phyloP scores from a whole-genome alignment of 2,888 invertebrate species.

The Drosophila stalkeri region DNA sequence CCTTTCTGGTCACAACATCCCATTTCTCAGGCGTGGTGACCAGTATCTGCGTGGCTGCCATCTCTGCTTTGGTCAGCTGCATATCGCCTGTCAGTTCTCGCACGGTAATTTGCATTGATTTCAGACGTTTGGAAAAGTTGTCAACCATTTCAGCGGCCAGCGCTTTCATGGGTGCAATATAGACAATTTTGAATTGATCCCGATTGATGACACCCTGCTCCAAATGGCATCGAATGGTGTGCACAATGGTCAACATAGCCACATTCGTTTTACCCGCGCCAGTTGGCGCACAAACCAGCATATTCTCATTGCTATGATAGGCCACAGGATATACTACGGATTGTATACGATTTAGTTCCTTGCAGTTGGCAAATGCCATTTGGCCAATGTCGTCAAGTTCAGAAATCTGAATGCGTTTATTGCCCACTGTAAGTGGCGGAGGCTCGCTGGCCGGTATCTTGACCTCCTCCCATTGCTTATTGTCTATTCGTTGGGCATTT shows the following conservation, averaged over 20 bases:
- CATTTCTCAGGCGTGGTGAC: conserved; percentile 99
- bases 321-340: conserved; percentile 97
- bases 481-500: conserved; percentile 90
- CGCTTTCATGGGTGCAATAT: conserved; percentile 99
- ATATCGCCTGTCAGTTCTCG: conserved; percentile 99
- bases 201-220: conserved; percentile 93
- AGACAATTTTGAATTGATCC: conserved; percentile 98
- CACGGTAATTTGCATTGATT: conserved; percentile 92
- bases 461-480: conserved; percentile 93
- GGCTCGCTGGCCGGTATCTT: conserved; percentile 90
- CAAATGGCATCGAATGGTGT: conserved; percentile 94
- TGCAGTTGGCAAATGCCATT: conserved; percentile 94
- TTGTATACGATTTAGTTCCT: conserved; percentile 96
- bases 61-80: conserved; percentile 97
- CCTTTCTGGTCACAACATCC: conserved; percentile 99
- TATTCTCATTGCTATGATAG: conserved; percentile 97
- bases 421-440: conserved; percentile 87
- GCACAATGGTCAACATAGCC: conserved; percentile 95
- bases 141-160: conserved; percentile 99
- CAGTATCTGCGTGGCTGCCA: conserved; percentile 98
- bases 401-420: conserved; percentile 87
- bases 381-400: conserved; percentile 91
- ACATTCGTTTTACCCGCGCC: conserved; percentile 99
- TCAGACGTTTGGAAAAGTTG: conserved; percentile 94
- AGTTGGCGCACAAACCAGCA: conserved; percentile 99